Base-by-base conservation (phyloP, 2,888 invertebrate species). In the Microctonus brassicae region DNA sequence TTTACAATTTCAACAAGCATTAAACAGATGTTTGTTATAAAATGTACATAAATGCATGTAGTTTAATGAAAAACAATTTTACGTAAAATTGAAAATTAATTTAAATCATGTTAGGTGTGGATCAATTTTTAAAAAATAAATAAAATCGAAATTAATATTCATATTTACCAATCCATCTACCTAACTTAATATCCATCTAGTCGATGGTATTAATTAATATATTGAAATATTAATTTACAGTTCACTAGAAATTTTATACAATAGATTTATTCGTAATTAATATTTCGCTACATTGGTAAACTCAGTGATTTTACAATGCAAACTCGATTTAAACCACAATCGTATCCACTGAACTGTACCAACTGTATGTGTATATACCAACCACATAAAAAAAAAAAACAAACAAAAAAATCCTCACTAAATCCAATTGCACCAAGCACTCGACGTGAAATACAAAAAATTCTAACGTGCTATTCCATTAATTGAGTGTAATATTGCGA, bases 271-370 rank as follows among this genome's bases (percentile, higher is more conserved):
- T 34, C 13, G 11, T 2, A 22, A 22, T n/a, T 34, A 39, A 17
- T 34, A 61, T 36, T 22, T 4, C 22, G 4, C 7, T 17, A 36
- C 22, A 61, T 61, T 61, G 61, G 20, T 26, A n/a, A 39, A 39
- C 61, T 61, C 34, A 6, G 36, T 39, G 34, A 61, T 61, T 39
- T 33, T 61, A 61, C 61, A 22, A 36, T 39, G 22, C 24, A 61
- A 34, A 61, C 39, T 36, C 33, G 39, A 34, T 61, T 34, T 22
- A 33, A 24, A 47, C 6, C 20, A 39, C 61, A 39, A 61, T 61
- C 39, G 36, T 22, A 39, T 24, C 9, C 13, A 61, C 39, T 61
- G 22, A 61, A 39, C 22, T 22, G 39, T 17, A 39, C 22, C 34
- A 34, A n/a, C n/a, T 22, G 22, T 20, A 20, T 22, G 20, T 17